Conservation (phyloP, 2,113 vertebrate genomes). For the Odocoileus virginianus region DNA sequence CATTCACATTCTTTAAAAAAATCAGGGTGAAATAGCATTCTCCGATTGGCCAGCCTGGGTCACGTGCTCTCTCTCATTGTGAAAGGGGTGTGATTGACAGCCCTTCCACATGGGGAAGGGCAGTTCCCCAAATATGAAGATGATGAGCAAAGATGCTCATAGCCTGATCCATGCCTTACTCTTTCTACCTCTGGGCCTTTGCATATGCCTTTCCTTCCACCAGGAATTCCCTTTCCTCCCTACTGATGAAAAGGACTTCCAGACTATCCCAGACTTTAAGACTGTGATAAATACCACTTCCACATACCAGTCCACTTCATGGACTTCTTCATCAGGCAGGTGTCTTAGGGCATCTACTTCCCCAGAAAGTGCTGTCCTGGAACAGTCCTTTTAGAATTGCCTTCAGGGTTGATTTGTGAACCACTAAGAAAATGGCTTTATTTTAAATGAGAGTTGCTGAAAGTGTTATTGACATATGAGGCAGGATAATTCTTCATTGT, state of each 20-base stretch:
- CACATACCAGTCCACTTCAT: no score
- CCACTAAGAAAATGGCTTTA: neutral
- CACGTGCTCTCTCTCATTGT: fast-evolving
- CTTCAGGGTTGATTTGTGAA: neutral
- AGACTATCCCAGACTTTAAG: neutral
- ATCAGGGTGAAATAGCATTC: neutral
- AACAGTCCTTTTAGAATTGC: neutral
- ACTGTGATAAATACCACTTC: neutral
- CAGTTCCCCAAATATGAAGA: neutral
- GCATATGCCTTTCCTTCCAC: neutral
- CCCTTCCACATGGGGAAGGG: neutral
- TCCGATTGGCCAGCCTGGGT: neutral
- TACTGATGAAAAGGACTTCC: neutral
- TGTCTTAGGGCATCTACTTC: neutral
- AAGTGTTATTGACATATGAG: neutral
- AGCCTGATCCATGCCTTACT: neutral
- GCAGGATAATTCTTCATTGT: neutral
- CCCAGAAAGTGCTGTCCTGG: neutral
- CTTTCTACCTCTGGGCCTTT: neutral
- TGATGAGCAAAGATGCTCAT: neutral
- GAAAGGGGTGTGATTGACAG: neutral
- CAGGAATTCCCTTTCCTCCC: neutral
- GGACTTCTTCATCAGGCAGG: neutral
- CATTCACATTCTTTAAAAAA: neutral
- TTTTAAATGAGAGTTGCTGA: neutral